These are phyloP conservation scores for Trididemnum miniatum DNA, from an alignment of 23 tunicate species.

Conservation along the genomic window DNA sequence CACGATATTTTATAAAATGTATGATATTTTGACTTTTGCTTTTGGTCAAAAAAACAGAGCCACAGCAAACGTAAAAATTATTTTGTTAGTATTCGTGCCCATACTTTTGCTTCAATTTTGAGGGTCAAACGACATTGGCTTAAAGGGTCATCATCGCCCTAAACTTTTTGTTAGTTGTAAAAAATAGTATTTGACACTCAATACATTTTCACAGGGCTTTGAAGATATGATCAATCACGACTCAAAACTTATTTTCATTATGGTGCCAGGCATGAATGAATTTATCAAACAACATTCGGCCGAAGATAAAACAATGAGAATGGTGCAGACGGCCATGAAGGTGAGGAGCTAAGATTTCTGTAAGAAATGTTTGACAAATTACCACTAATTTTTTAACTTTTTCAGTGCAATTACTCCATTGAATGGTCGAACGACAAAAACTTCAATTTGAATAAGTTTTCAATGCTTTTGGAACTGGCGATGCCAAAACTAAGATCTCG, in stretches of 20 bases:
- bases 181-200: no score
- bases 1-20: no score
- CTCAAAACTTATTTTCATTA: constrained; percentile 37
- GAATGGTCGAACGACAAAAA: constrained; percentile 21
- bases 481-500: constrained; percentile 17
- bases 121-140: no score
- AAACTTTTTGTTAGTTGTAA: no score
- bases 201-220: constrained; percentile 45
- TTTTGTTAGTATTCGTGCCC: no score
- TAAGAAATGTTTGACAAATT: no score
- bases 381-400: neutral
- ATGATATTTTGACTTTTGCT: no score
- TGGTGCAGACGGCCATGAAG: constrained; percentile 41
- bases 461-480: constrained; percentile 3
- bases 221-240: constrained; percentile 34
- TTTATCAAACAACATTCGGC: constrained; percentile 41
- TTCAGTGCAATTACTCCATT: constrained; percentile 7
- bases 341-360: constrained; percentile 9
- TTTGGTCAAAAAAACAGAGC: no score
- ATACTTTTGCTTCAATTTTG: no score
- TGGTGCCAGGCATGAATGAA: constrained; percentile 44
- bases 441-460: neutral
- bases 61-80: no score
- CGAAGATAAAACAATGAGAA: neutral
- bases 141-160: no score